A percentile compares a stretch with the other conserved stretches of the same genome.
phyloP scores from a whole-genome alignment of 2,888 invertebrate species.

The Tetranychus piercei region DNA sequence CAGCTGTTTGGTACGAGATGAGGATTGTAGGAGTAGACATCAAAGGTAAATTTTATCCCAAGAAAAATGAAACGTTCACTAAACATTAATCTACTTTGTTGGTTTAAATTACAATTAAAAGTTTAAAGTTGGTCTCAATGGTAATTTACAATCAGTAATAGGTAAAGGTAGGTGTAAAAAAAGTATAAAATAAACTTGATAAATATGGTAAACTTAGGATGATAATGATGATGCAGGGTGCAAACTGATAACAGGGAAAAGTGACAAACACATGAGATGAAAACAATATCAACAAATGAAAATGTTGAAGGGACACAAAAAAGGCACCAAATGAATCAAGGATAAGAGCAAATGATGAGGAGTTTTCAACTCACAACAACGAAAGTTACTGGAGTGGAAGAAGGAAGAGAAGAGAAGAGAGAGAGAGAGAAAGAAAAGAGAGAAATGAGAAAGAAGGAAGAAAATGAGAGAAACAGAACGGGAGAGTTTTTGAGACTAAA shows the following conservation, averaged over 20 bases:
- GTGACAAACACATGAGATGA: too few relatives aligned
- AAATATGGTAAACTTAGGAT: too few relatives aligned
- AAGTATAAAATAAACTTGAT: too few relatives aligned
- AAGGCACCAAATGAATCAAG: neutral
- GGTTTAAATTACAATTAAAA: neutral
- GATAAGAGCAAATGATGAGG: neutral
- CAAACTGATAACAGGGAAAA: too few relatives aligned
- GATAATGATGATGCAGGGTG: too few relatives aligned
- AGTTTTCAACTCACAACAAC: neutral
- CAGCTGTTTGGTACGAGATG: neutral
- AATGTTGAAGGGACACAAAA: neutral
- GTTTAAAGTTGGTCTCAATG: too few relatives aligned
- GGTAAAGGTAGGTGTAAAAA: too few relatives aligned
- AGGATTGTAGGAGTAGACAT: neutral
- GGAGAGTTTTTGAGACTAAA: slow-evolving; percentile 7
- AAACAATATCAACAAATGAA: neutral
- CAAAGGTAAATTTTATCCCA: neutral
- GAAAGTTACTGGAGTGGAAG: slow-evolving; percentile 4
- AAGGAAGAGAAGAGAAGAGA: slow-evolving; percentile 16
- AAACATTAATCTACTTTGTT: neutral
- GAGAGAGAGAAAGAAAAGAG: slow-evolving; percentile 10
- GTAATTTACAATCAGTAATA: too few relatives aligned
- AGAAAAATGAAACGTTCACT: neutral
- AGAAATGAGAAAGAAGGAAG: neutral
- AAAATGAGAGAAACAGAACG: slow-evolving; percentile 7